A percentile compares a stretch with the other conserved stretches of the same genome.
phyloP scores from a whole-genome alignment of 1,140 invertebrate genomes.

The Colletes gigas region DNA sequence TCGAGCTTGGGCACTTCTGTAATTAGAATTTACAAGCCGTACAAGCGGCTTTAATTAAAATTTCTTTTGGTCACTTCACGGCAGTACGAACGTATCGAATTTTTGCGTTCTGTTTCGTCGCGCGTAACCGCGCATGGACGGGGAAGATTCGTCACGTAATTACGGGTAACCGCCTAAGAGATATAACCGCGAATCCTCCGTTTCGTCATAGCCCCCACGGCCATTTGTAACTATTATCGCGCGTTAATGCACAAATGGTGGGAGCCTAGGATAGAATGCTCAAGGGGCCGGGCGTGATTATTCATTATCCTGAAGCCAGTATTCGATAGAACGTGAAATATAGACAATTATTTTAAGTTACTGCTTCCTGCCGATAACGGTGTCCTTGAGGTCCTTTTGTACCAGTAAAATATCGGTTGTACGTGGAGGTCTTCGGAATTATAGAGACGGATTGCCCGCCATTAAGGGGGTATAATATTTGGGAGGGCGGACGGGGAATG shows the following conservation, averaged over 20 bases:
- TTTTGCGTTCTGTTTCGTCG: neutral
- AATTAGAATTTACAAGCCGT: conserved; percentile 25
- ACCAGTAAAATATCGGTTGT: conserved; percentile 26
- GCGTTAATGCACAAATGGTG: conserved; percentile 38
- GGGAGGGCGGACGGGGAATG: too few relatives aligned
- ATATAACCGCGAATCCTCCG: conserved; percentile 2
- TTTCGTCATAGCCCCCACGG: conserved; percentile 19
- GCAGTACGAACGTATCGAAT: neutral
- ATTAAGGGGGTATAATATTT: too few relatives aligned
- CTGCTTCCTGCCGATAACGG: conserved; percentile 19
- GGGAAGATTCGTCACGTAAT: conserved; percentile 5
- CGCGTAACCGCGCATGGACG: too few relatives aligned
- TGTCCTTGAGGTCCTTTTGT: conserved; percentile 34
- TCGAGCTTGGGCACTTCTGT: conserved; percentile 3
- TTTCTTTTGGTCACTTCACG: conserved; percentile 18
- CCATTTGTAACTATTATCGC: conserved; percentile 43
- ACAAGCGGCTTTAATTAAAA: conserved; percentile 39
- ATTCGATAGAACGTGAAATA: conserved; percentile 42
- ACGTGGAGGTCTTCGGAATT: neutral
- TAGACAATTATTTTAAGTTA: conserved; percentile 55
- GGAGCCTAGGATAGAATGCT: conserved; percentile 26
- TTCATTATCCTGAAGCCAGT: conserved; percentile 41
- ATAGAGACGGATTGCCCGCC: neutral
- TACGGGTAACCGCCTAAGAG: conserved; percentile 13
- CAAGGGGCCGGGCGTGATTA: conserved; percentile 29